A percentile compares a stretch with the other conserved stretches of the same genome.
Conservation (phyloP, 2,797 vertebrate genomes). For the Sebastolobus alascanus region DNA sequence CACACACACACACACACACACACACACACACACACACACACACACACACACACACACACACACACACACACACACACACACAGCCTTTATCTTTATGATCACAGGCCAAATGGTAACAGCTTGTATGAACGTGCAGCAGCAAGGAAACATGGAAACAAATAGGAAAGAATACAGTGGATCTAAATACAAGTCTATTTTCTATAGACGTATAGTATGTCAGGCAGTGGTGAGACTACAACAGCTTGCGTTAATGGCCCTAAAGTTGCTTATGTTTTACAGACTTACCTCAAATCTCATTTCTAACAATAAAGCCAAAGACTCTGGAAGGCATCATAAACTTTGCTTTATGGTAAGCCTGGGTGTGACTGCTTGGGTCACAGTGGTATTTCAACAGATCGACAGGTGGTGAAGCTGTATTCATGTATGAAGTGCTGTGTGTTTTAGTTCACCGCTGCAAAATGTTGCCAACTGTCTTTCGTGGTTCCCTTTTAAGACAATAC, state of each 20-base stretch:
- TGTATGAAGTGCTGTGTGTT: not conserved
- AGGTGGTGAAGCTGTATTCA: not conserved
- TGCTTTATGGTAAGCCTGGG: not conserved
- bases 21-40: not conserved
- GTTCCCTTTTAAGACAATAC: not conserved
- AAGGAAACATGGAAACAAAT: not conserved
- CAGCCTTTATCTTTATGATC: not conserved
- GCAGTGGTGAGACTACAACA: not conserved
- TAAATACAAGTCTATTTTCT: not conserved
- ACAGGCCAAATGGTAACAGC: constrained; percentile 5
- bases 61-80: not conserved
- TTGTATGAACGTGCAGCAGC: not conserved
- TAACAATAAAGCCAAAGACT: not conserved
- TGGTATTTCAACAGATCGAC: not conserved
- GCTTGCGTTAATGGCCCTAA: not conserved
- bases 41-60: not conserved
- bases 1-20: not conserved
- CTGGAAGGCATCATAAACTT: not conserved
- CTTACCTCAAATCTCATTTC: not conserved
- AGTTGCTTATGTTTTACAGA: not conserved
- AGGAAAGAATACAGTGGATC: not conserved
- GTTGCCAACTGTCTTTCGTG: not conserved
- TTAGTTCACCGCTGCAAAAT: not conserved
- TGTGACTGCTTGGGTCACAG: not conserved
- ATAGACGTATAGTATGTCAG: not conserved